phyloP scores from a whole-genome alignment of 2,113 vertebrate genomes.

The Turdus rufiventris region DNA sequence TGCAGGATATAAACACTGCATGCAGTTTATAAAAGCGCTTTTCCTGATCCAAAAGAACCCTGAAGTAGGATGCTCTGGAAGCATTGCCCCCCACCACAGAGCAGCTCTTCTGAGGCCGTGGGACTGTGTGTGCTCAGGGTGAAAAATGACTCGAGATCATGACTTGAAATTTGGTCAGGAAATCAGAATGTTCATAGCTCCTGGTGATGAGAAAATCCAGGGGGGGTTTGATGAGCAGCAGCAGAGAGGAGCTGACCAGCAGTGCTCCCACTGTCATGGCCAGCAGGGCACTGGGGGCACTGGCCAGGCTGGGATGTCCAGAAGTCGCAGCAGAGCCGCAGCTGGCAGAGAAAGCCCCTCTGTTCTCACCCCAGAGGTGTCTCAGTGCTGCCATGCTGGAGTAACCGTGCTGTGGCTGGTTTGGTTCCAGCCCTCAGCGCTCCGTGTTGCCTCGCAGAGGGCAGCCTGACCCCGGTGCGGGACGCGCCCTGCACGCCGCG shows the following conservation, averaged over 20 bases:
- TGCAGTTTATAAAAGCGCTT: background rate
- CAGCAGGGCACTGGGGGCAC: fast-evolving
- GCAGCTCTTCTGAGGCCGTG: background rate
- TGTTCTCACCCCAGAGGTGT: fast-evolving
- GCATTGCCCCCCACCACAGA: background rate
- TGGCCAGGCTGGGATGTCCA: background rate
- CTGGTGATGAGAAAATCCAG: background rate
- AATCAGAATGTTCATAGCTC: background rate
- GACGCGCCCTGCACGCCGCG: constrained; percentile 90
- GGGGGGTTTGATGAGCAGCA: background rate
- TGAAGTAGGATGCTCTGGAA: background rate
- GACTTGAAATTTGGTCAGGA: background rate
- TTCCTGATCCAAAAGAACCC: background rate
- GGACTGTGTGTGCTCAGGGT: background rate
- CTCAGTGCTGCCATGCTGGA: fast-evolving
- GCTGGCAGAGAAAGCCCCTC: fast-evolving
- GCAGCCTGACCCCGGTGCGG: constrained; percentile 86
- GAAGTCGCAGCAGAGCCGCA: background rate
- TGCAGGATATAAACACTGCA: background rate
- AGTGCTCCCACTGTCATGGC: background rate
- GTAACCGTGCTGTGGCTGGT: fast-evolving
- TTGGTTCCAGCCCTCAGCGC: fast-evolving
- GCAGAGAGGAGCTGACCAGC: background rate
- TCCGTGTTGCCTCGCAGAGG: constrained; percentile 69
- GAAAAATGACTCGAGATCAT: background rate